Evolutionary conservation across 2,113 vertebrate species (phyloP).

Genomic region (Baryphthengus martii): DNA sequence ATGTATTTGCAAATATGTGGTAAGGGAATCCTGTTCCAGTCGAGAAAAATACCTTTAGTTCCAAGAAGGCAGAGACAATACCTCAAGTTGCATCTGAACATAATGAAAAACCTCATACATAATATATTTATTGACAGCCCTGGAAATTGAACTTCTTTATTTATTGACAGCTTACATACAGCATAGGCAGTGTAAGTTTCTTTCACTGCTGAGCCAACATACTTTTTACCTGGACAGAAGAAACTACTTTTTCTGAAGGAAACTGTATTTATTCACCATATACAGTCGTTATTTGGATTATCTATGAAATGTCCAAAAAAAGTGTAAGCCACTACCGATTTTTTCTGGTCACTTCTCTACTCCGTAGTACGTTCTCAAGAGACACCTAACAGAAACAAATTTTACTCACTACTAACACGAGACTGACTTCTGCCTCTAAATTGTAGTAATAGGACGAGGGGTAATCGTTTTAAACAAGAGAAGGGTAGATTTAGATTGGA

Average conservation of each 20-base stretch:
- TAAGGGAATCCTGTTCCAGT: neutral
- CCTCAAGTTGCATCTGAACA: constrained; percentile 39
- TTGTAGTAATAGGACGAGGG: too few species aligned
- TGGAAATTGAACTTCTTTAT: constrained; percentile 19
- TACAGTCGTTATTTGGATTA: neutral
- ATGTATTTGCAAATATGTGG: constrained; percentile 29
- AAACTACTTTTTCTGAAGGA: neutral
- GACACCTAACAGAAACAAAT: neutral
- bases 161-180: constrained; percentile 47
- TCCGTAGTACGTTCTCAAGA: neutral
- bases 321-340: neutral
- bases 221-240: neutral
- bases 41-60: constrained; percentile 10
- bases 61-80: constrained; percentile 3
- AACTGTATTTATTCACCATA: neutral
- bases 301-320: neutral
- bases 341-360: neutral
- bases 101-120: constrained; percentile 72
- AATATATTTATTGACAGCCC: constrained; percentile 42
- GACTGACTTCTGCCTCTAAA: neutral
- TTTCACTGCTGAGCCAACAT: neutral
- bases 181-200: neutral
- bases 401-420: neutral
- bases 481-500: too few species aligned
- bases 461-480: too few species aligned